Base-by-base conservation (phyloP, 2,888 invertebrate genomes). In the Ichneumoninae sp. region DNA sequence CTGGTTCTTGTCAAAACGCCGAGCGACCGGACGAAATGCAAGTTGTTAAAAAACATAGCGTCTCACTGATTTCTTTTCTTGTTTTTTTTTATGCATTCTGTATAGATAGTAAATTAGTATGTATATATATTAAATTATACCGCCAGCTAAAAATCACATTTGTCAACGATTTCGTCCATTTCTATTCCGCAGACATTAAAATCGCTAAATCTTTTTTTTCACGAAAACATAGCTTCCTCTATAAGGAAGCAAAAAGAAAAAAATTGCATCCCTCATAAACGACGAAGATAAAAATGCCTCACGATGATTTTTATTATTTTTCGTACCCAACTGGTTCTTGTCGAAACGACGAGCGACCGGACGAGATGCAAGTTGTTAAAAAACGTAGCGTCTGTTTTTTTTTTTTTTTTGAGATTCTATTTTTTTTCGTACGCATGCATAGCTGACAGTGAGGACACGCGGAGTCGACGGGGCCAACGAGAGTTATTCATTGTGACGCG, bases 401-500 rank as follows among this genome's bases (percentile, higher is more conserved):
- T 57, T 10, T 60, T 26, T 60, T 60, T 8, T 33, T 33, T 5
- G 6, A 6, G 33, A 40, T 10, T 40, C 40, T 40, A 7, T 10
- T 40, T 40, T 52, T 10, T 22, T 66, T 30, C 26, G 36, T 19
- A 0, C 4, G 19, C 36, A 36, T 22, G 36, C 19, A 40, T 19
- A n/a, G 66, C 40, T 66, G 36, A 40, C 66, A 66, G 40, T 40
- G 36, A 75, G 65, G 50, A 75, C 65, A 52, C 36, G 8, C 13
- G 1, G 22, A 16, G 26, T 54, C 33, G 76, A 40, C 76, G 40
- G 19, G 19, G 36, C 57, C 60, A 60, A 26, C 54, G 69, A 63
- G 71, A 57, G 65, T 47, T 66, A 71, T 77, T 78, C 70, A 52
- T 71, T 63, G 65, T 52, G 71, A 47, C 73, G 69, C 52, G 70